Evolutionary conservation across 2,113 vertebrate species (phyloP).

Genomic region (Gallinago media): DNA sequence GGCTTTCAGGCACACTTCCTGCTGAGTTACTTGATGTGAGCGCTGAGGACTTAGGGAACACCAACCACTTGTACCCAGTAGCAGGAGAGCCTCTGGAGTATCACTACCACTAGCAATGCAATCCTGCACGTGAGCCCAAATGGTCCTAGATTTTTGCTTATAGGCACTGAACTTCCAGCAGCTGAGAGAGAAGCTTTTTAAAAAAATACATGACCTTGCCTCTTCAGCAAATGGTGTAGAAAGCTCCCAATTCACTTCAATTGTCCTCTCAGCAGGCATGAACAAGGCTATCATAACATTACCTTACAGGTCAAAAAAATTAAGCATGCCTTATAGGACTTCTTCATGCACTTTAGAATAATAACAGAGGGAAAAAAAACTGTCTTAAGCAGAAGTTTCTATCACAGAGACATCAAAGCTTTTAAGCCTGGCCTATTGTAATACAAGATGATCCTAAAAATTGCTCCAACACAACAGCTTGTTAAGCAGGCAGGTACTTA

Average conservation of each 20-base stretch:
- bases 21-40: neutral
- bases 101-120: neutral
- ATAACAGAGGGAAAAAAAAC: neutral
- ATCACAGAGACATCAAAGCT: conserved; percentile 6
- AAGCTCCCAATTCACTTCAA: neutral
- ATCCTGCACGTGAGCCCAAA: neutral
- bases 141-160: neutral
- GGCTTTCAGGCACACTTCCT: neutral
- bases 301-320: neutral
- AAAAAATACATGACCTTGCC: neutral
- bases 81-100: neutral
- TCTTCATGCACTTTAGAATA: neutral
- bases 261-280: neutral
- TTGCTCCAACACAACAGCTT: neutral
- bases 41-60: neutral
- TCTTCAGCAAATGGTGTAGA: neutral
- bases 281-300: neutral
- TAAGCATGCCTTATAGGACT: neutral
- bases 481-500: conserved; percentile 31
- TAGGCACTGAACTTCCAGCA: neutral
- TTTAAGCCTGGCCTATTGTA: neutral
- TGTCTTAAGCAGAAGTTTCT: neutral
- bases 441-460: conserved; percentile 6
- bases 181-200: neutral
- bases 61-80: neutral